Conservation (phyloP, 2,113 vertebrate species). For the Salvelinus namaycush region DNA sequence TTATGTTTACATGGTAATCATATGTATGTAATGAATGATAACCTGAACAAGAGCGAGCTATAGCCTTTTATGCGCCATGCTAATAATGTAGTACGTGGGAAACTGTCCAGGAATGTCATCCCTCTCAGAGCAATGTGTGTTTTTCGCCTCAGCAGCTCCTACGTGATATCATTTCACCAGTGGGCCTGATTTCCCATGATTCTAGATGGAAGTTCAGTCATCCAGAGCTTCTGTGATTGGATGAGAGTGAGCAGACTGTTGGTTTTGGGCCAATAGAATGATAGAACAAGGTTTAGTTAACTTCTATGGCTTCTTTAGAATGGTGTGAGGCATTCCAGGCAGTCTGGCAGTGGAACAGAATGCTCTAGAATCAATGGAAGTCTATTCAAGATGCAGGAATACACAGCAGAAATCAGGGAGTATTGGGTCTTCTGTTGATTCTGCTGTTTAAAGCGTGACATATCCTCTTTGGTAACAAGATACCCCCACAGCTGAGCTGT, state of each 20-base stretch:
- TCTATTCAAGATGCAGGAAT: constrained; percentile 47
- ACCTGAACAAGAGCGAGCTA: too few species aligned
- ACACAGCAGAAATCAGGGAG: constrained; percentile 35
- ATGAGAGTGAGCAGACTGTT: constrained; percentile 45
- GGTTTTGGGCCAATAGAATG: constrained; percentile 39
- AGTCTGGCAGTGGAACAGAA: constrained; percentile 41
- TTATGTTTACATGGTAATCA: too few species aligned
- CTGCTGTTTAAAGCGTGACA: constrained; percentile 40
- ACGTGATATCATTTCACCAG: background rate
- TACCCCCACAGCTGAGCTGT: constrained; percentile 19
- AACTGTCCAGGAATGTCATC: constrained; percentile 20
- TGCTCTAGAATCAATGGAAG: constrained; percentile 60
- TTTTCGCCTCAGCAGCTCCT: background rate
- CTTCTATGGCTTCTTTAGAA: constrained; percentile 40
- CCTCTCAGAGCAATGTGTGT: constrained; percentile 20
- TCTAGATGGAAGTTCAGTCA: background rate
- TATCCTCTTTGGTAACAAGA: constrained; percentile 35
- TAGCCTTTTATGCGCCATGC: too few species aligned
- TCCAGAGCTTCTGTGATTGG: constrained; percentile 30
- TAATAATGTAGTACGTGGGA: too few species aligned
- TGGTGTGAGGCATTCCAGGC: constrained; percentile 48
- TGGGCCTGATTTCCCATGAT: background rate
- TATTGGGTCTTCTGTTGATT: constrained; percentile 33
- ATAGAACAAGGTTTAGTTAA: constrained; percentile 22
- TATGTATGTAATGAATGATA: too few species aligned